Evolutionary conservation across 2,113 vertebrate species (phyloP), one percentile per base, ranked within the genome.

Genomic region (Ceyx melanurus): DNA sequence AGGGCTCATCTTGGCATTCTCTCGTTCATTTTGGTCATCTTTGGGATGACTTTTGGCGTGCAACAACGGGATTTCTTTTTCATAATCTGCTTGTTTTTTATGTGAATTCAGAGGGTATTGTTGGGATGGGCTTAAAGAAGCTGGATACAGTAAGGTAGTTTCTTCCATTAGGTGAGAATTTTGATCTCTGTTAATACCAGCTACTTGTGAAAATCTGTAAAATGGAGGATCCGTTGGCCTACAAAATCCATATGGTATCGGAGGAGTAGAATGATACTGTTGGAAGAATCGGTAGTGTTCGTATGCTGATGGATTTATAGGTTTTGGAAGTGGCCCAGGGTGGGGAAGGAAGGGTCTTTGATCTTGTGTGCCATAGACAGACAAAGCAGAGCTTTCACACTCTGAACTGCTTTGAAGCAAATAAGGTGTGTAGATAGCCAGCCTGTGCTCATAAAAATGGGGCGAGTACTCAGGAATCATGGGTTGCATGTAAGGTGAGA

Each of bases 1-100:
- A 4, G 99, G 99, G 88, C 99, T 99, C 96, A 98, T 98, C 77
- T 99, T 98, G 45, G 98, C 98, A 26, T 97, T 97, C 43, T 98
- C 97, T 51, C 98, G 96, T 68, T 99, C 98, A 15, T 96, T 97
- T 74, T 96, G 98, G 13, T 96, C 95, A 2, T 97, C 96, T 82
- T 97, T 98, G 74, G 97, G 71, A 77, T 94, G 75, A 15, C 92
- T 96, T 94, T 98, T 97, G 25, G 79, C 31, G 11, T 97, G 97
- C 20, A 96, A 42, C 40, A 87, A 73, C 1, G 93, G 94, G 0
- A 95, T 97, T 93, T 97, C 96, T 58, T 97, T 98, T 89, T 97
- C 97, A 28, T 92, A 84, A 85, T 96, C 80, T 64, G 91, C 67
- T 67, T 93, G 76, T 51, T 97, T 98, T 61, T 97, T 97, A 22